Evolutionary conservation across 1,140 invertebrate genomes (phyloP), one percentile per base, ranked within the genome.

Genomic region (Cydia strobilella): DNA sequence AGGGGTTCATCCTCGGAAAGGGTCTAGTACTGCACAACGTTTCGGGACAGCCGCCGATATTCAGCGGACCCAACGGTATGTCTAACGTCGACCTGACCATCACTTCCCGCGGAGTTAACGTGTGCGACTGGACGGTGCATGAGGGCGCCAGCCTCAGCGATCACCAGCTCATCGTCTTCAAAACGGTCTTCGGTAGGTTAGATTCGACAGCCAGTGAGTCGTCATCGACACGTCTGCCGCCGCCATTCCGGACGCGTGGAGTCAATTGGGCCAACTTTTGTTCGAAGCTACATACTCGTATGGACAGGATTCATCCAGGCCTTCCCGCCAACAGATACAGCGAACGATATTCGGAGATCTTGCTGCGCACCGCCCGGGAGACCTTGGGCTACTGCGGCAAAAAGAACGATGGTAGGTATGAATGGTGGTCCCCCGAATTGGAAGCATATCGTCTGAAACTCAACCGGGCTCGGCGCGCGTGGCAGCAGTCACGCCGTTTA

Each of bases 51-150:
- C 82, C 80, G 2, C 18, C 76, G 0, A 84, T 80, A 0, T 85
- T 81, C 54, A 27, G 48, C 10, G 75, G 77, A 0, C 59, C 71
- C 0, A 77, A 77, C 9, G 83, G 82, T 0, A 18, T 65, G 31
- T 84, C 82, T 0, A 82, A 84, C 27, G 74, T 85, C 0, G 82
- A 83, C 27, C 0, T 85, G 4, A 83, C 82, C 0, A 6, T 85
- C 0, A 18, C 59, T 7, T 78, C 71, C 0, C 51, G 80, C 0
- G 76, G 80, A 0, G 39, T 79, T 0, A 12, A 12, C 1, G 54
- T 80, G 0, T 3, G 10, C 0, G 72, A 71, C 0, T 85, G 82
- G 84, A 48, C 0, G 5, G 82, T 86, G 1, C 74, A 72, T 1
- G 48, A 66, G 13, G 78, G 75, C 0, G 63, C 20, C 15, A 78